Evolutionary conservation across 2,113 vertebrate genomes (phyloP).

Genomic region (Channa maculata): DNA sequence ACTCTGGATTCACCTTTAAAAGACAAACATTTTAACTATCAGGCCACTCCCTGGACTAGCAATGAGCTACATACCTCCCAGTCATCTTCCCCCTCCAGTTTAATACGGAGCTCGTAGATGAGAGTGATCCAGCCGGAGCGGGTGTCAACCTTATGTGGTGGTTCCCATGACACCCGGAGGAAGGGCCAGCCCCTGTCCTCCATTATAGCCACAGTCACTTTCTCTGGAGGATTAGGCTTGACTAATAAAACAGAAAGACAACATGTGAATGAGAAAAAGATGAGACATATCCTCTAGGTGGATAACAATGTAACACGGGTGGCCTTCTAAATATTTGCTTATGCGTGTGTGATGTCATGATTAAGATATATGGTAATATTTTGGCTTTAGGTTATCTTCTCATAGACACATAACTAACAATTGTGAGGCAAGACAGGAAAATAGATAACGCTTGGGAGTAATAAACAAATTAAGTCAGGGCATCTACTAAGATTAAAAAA

Average conservation of each 20-base stretch:
- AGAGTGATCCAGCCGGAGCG: slow-evolving; percentile 87
- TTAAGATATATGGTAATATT: slow-evolving; percentile 18
- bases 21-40: not conserved
- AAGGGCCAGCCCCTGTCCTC: slow-evolving; percentile 76
- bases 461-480: not conserved
- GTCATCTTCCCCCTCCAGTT: slow-evolving; percentile 80
- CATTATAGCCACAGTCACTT: slow-evolving; percentile 77
- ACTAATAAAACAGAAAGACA: slow-evolving; percentile 75
- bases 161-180: slow-evolving; percentile 88
- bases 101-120: slow-evolving; percentile 89
- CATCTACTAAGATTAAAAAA: not conserved
- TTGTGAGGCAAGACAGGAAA: not conserved
- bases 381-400: not conserved
- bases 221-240: slow-evolving; percentile 88
- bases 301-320: slow-evolving; percentile 4
- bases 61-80: slow-evolving; percentile 87
- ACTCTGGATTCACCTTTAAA: not conserved
- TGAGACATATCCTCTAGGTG: not conserved
- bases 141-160: slow-evolving; percentile 84
- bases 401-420: not conserved
- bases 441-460: not conserved
- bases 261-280: not conserved
- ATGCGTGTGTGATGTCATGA: not conserved
- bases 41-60: not conserved
- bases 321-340: slow-evolving; percentile 13